Conservation (phyloP, 2,797 vertebrate species). For the Mustela erminea region DNA sequence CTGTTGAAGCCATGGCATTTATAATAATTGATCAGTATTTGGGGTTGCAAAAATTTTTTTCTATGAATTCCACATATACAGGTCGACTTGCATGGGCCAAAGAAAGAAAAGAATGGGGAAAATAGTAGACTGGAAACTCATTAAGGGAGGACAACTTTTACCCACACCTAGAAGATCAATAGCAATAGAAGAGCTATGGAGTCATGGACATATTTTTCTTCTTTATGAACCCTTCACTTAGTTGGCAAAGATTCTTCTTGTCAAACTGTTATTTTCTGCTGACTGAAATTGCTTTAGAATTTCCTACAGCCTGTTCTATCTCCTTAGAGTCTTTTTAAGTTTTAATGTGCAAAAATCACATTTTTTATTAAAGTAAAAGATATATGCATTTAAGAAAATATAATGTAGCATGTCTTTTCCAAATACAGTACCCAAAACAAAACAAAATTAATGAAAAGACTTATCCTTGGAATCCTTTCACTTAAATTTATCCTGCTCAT, state of each 20-base stretch:
- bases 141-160: not conserved
- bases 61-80: not conserved
- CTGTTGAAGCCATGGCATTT: not conserved
- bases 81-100: not conserved
- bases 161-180: not conserved
- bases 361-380: not conserved
- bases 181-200: not conserved
- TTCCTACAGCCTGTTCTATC: not conserved
- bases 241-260: not conserved
- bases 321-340: not conserved
- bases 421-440: not conserved
- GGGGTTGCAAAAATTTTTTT: not conserved
- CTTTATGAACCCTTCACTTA: not conserved
- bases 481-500: not conserved
- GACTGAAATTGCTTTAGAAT: not conserved
- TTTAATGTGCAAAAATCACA: not conserved
- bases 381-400: not conserved
- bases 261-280: not conserved
- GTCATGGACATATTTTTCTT: not conserved
- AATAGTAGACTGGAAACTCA: not conserved
- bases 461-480: not conserved
- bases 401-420: not conserved
- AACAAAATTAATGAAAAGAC: not conserved
- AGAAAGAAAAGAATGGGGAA: not conserved
- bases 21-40: conserved; percentile 24